Evolutionary conservation across 2,113 vertebrate genomes (phyloP).

Genomic region (Nothoprocta perdicaria): DNA sequence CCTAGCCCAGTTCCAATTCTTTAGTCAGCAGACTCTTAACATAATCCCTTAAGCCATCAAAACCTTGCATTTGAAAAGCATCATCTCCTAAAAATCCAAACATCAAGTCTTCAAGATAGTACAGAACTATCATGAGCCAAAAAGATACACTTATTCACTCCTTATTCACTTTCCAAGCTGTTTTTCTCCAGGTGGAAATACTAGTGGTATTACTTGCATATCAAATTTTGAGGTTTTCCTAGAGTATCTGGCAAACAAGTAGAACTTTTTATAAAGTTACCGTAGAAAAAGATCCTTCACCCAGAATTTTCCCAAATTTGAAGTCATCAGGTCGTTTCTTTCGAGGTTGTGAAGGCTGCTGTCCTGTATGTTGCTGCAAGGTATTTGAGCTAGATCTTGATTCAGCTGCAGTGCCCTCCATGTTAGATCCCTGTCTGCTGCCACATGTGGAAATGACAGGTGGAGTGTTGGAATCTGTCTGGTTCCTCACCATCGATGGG

Average conservation of each 20-base stretch:
- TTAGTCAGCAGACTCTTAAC: neutral
- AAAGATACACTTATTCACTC: neutral
- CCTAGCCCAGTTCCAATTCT: neutral
- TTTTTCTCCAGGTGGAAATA: neutral
- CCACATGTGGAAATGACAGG: conserved; percentile 84
- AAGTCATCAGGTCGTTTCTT: conserved; percentile 98
- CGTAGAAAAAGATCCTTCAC: conserved; percentile 98
- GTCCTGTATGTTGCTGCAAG: conserved; percentile 78
- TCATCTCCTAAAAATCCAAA: neutral
- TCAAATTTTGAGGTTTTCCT: neutral
- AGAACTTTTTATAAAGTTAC: conserved; percentile 57
- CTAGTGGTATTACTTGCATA: neutral
- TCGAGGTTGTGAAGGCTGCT: conserved; percentile 86
- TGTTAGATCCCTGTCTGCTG: conserved; percentile 85
- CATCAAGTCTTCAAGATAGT: neutral
- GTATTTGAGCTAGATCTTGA: conserved; percentile 75
- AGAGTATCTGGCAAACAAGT: neutral
- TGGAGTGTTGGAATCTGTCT: conserved; percentile 88
- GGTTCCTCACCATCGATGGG: conserved; percentile 97
- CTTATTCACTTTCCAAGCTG: neutral
- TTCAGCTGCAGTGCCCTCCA: conserved; percentile 86
- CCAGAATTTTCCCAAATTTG: conserved; percentile 96
- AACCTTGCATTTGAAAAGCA: neutral
- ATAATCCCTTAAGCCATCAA: neutral
- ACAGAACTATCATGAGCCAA: neutral